phyloP scores from a whole-genome alignment of 1,140 invertebrate genomes.

The Acyrthosiphon pisum region DNA sequence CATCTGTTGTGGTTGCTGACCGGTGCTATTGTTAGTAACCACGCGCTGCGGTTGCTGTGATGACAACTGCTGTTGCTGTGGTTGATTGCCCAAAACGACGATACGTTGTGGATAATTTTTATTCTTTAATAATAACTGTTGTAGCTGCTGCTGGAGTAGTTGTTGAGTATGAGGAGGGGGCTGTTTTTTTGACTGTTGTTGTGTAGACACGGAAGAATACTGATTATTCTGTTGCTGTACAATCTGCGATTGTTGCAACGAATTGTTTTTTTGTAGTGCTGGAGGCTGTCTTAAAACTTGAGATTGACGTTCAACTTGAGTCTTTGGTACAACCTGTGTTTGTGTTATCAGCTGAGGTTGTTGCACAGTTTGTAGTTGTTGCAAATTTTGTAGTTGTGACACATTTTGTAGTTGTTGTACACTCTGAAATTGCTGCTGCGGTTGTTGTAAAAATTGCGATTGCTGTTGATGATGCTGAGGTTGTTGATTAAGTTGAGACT shows the following conservation, averaged over 20 bases:
- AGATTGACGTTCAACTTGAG: not conserved
- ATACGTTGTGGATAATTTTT: slow-evolving; percentile 24
- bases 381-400: no score
- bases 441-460: not conserved
- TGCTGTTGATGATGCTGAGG: not conserved
- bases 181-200: not conserved
- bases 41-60: not conserved
- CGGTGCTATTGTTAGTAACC: not conserved
- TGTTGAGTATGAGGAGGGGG: slow-evolving; percentile 20
- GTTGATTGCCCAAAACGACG: slow-evolving; percentile 3
- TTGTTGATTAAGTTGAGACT: not conserved
- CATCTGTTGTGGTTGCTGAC: not conserved
- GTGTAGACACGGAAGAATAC: not conserved
- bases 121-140: slow-evolving; percentile 4
- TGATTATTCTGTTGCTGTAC: not conserved
- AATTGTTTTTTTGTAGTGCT: not conserved
- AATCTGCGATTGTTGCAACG: not conserved
- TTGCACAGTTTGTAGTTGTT: not conserved
- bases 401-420: not conserved
- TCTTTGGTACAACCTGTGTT: not conserved
- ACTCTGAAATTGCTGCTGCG: not conserved
- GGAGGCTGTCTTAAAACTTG: not conserved
- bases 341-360: not conserved
- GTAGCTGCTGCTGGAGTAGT: not conserved
- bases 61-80: slow-evolving; percentile 22